Evolutionary conservation across 2,888 invertebrate genomes (phyloP).

Genomic region (Lucinisca nassula): DNA sequence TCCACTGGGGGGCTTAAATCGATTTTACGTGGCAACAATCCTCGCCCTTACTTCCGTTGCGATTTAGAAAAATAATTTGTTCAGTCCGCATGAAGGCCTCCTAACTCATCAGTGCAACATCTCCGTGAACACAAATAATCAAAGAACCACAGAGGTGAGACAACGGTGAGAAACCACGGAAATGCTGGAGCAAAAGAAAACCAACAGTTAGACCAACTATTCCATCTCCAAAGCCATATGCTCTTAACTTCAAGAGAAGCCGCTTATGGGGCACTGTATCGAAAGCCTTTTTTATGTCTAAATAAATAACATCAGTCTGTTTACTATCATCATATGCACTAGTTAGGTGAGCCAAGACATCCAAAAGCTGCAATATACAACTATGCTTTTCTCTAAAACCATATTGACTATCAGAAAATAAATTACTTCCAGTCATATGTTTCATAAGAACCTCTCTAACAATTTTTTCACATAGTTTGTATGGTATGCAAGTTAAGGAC

Average conservation of each 20-base stretch:
- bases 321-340: neutral
- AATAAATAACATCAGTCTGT: neutral
- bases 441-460: neutral
- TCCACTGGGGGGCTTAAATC: too few relatives aligned
- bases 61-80: too few relatives aligned
- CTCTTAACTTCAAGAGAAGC: neutral
- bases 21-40: too few relatives aligned
- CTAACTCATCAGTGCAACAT: too few relatives aligned
- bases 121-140: too few relatives aligned
- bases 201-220: too few relatives aligned
- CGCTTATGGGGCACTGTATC: neutral
- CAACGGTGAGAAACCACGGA: too few relatives aligned
- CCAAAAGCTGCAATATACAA: neutral
- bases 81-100: too few relatives aligned
- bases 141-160: too few relatives aligned
- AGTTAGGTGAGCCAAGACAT: neutral
- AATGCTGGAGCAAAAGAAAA: too few relatives aligned
- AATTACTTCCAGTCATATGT: neutral
- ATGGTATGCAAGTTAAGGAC: neutral
- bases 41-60: too few relatives aligned
- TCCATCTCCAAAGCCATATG: neutral
- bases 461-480: neutral
- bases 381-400: neutral
- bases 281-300: neutral
- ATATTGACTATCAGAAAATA: neutral